phyloP scores from a whole-genome alignment of 23 tunicate species.

The Ciona savignyi region DNA sequence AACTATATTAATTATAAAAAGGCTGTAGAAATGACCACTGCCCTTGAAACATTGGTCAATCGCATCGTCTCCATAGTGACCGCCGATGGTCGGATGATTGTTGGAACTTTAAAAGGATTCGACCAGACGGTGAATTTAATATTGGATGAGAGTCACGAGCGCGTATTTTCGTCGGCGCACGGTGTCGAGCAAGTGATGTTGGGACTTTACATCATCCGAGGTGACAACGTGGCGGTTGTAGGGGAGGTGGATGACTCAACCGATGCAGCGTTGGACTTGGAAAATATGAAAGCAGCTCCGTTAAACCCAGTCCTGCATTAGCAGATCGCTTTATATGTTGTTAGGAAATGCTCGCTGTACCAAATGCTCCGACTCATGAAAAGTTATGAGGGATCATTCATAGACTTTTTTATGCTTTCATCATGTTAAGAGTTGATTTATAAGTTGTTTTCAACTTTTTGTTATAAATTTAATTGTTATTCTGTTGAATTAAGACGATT shows the following conservation, averaged over 20 bases:
- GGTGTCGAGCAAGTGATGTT: constrained; percentile 95
- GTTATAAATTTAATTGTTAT: too few relatives aligned
- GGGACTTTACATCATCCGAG: constrained; percentile 90
- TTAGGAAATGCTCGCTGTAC: too few relatives aligned
- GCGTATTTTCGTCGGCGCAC: constrained; percentile 86
- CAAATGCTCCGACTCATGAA: too few relatives aligned
- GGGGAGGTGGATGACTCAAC: constrained; percentile 90
- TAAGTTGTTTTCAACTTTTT: too few relatives aligned
- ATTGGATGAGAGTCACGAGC: constrained; percentile 88
- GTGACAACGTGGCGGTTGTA: constrained; percentile 93
- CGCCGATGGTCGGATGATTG: constrained; percentile 92
- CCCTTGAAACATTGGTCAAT: constrained; percentile 61
- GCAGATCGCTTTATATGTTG: background rate
- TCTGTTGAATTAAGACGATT: too few relatives aligned
- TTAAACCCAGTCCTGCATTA: constrained; percentile 85
- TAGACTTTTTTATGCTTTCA: too few relatives aligned
- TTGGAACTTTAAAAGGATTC: constrained; percentile 87
- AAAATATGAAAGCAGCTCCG: constrained; percentile 92
- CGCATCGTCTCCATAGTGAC: constrained; percentile 79
- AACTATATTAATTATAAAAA: too few relatives aligned
- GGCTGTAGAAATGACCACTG: constrained; percentile 42
- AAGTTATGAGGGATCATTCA: too few relatives aligned
- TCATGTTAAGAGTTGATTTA: too few relatives aligned
- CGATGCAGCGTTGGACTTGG: constrained; percentile 81
- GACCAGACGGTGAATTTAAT: constrained; percentile 90